Base-by-base conservation (phyloP, 2,888 invertebrate genomes). In the Drosophila phalerata region DNA sequence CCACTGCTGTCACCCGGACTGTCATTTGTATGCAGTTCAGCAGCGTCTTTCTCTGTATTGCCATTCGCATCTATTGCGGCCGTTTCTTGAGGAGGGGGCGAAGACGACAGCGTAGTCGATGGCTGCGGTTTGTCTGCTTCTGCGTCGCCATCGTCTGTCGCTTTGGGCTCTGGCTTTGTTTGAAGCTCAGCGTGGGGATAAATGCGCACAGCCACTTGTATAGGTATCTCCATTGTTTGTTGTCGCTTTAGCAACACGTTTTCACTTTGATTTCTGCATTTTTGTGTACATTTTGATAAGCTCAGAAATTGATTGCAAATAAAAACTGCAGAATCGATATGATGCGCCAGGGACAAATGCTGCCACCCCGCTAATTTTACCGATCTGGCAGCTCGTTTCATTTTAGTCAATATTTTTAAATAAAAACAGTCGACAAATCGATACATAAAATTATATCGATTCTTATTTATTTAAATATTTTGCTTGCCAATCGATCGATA, bases 161-260 rank as follows among this genome's bases (percentile, higher is more conserved):
- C 64, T 37, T 65, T 66, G 25, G 49, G 48, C 25, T 71, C 60
- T 28, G 52, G 32, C 8, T 69, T 58, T 9, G 38, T 64, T 28
- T 55, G 57, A 0, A 64, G 49, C 13, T 81, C 67, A 15, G 45
- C 43, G 43, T 79, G 70, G 15, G 95, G 95, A 87, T 94, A 94
- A 64, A 96, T 93, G 73, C 96, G 93, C 61, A 96, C 94, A 22
- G 95, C 96, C 71, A 96, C 95, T 94, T 96, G 96, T 71, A 96
- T 94, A 71, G 95, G 95, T 77, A 95, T 94, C 93, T 96, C 96
- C 96, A 96, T 96, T 51, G 49, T 79, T 57, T 34, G 15, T 43
- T 67, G 61, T 64, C 47, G 69, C 53, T 69, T 47, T 34, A 10
- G 40, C 32, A 57, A 52, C 48, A 30, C 17, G 43, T 70, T 74